Evolutionary conservation across 2,888 invertebrate genomes (phyloP).

Genomic region (Elegia similella): DNA sequence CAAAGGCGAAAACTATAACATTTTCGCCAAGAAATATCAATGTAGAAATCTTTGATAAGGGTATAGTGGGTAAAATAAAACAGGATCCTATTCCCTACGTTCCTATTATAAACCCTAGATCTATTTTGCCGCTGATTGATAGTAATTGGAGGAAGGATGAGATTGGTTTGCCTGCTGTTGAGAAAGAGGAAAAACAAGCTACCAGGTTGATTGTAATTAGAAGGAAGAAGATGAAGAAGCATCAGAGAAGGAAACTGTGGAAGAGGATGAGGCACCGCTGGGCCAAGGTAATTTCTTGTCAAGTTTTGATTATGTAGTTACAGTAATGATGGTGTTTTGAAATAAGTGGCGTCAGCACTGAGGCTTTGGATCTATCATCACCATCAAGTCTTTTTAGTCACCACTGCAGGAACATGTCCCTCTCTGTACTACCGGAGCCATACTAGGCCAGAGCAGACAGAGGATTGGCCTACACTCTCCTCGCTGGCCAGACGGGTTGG

Average conservation of each 20-base stretch:
- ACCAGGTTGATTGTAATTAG: constrained; percentile 88
- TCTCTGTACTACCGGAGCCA: too few relatives aligned
- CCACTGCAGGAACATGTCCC: too few relatives aligned
- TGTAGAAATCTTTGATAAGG: constrained; percentile 56
- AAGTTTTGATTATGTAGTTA: not conserved
- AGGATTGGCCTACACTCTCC: too few relatives aligned
- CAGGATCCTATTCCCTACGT: constrained; percentile 64
- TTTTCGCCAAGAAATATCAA: constrained; percentile 62
- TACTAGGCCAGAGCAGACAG: too few relatives aligned
- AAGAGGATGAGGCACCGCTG: constrained; percentile 90
- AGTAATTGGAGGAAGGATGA: constrained; percentile 68
- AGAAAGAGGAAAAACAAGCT: constrained; percentile 85
- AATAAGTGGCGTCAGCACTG: too few relatives aligned
- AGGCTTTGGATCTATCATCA: too few relatives aligned
- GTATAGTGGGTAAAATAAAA: constrained; percentile 40
- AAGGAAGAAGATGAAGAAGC: constrained; percentile 92
- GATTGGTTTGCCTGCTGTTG: constrained; percentile 67
- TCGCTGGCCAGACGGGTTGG: too few relatives aligned
- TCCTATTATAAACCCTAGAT: constrained; percentile 68
- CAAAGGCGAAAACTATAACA: constrained; percentile 38
- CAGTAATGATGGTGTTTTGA: too few relatives aligned
- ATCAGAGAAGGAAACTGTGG: constrained; percentile 89
- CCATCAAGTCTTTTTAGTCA: too few relatives aligned
- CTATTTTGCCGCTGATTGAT: constrained; percentile 65
- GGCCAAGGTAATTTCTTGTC: constrained; percentile 79